These are phyloP conservation scores for Falco naumanni DNA, from an alignment of 2,797 vertebrate genomes.

Conservation along the genomic window DNA sequence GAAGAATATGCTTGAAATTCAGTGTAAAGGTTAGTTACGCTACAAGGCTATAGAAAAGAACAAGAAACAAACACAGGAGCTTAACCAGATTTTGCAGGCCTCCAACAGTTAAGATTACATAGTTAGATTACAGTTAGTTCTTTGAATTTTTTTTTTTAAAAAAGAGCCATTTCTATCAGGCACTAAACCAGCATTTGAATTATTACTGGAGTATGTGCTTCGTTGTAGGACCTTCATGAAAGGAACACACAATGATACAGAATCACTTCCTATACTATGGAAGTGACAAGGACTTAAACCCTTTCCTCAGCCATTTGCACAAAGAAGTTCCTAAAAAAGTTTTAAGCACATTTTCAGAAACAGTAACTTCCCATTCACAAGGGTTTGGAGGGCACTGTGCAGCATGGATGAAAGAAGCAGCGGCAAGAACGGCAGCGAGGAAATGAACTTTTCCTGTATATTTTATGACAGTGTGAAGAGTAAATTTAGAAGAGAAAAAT, in stretches of 20 bases:
- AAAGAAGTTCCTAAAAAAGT: neutral
- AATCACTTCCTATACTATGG: neutral
- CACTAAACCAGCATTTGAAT: neutral
- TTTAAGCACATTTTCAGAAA: neutral
- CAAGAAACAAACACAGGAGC: neutral
- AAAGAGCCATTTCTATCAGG: neutral
- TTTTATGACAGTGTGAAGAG: neutral
- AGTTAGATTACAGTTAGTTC: neutral
- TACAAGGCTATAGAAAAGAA: neutral
- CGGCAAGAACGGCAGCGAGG: neutral
- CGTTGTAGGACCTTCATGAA: neutral
- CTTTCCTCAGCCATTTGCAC: neutral
- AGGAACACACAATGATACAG: neutral
- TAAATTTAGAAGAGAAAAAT: neutral
- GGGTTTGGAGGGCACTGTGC: neutral
- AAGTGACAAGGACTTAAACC: neutral
- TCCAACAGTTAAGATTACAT: neutral
- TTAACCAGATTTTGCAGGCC: neutral
- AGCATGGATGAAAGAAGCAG: neutral
- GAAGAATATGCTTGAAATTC: neutral
- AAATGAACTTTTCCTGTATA: neutral
- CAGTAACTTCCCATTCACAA: fast-evolving
- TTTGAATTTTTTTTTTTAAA: neutral
- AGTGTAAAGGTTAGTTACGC: neutral
- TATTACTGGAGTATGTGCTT: neutral